phyloP scores from a whole-genome alignment of 2,888 invertebrate species.

The Callimorpha dominula region DNA sequence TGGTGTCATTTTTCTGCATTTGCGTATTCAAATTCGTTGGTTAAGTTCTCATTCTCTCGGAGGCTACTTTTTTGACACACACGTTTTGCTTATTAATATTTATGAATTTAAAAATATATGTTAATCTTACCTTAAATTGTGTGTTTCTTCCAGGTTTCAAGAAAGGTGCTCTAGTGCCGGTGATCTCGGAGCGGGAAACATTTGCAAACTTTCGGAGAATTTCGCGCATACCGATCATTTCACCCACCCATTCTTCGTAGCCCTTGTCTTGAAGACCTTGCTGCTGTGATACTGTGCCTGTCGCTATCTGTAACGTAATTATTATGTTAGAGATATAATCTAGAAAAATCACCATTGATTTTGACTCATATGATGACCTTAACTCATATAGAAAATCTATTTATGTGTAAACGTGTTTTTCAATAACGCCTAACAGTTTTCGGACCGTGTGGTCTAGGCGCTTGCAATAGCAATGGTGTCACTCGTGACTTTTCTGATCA shows the following conservation, averaged over 20 bases:
- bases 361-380: too few species aligned
- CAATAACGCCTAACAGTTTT: neutral
- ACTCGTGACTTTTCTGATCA: neutral
- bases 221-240: constrained; percentile 97
- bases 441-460: neutral
- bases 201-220: constrained; percentile 94
- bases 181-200: constrained; percentile 92
- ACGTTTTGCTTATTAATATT: too few species aligned
- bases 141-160: constrained; percentile 97
- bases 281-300: constrained; percentile 89
- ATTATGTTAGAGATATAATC: neutral
- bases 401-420: neutral
- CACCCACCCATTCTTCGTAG: constrained; percentile 97
- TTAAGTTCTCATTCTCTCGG: too few species aligned
- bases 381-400: neutral
- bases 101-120: neutral
- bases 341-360: neutral
- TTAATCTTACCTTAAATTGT: constrained; percentile 91
- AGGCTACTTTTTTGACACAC: too few species aligned
- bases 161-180: constrained; percentile 96
- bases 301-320: constrained; percentile 78
- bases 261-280: constrained; percentile 95
- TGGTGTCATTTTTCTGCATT: too few species aligned
- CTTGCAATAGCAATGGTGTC: neutral
- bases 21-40: too few species aligned